Percentiles rank a stretch among this genome's conserved stretches.
phyloP scores from a whole-genome alignment of 2,113 vertebrate genomes.

The Rhipidura dahli region DNA sequence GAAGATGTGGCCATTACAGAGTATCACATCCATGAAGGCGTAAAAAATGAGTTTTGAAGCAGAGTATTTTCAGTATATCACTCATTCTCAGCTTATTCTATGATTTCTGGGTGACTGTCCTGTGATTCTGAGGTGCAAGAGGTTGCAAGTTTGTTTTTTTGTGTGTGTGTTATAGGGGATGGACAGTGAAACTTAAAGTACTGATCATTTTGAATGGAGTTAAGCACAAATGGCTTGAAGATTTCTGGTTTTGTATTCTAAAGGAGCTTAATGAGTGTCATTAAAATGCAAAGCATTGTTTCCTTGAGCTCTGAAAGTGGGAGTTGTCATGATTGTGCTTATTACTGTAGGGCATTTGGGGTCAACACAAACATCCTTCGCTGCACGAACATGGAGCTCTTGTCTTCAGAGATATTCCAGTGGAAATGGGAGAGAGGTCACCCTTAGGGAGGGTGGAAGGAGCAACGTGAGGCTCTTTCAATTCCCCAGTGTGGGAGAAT shows the following conservation, averaged over 20 bases:
- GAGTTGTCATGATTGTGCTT: neutral
- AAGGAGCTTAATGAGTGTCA: neutral
- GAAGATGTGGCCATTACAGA: neutral
- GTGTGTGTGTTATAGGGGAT: neutral
- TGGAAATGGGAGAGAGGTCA: neutral
- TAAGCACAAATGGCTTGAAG: neutral
- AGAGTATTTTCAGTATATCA: neutral
- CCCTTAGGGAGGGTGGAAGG: neutral
- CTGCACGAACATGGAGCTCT: neutral
- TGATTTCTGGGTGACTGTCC: neutral
- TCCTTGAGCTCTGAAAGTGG: neutral
- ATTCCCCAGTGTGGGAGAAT: neutral
- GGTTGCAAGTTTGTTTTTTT: neutral
- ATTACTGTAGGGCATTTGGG: neutral
- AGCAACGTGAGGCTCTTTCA: neutral
- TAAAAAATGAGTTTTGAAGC: neutral
- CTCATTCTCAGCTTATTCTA: neutral
- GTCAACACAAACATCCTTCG: fast-evolving
- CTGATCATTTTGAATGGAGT: neutral
- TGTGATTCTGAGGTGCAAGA: neutral
- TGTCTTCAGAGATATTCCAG: neutral
- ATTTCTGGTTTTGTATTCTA: neutral
- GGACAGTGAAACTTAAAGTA: neutral
- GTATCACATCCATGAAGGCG: neutral
- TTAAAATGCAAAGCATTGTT: neutral